Percentiles rank a stretch among this genome's conserved stretches.
These are phyloP conservation scores for Brachystomella parvula DNA, from an alignment of 1,140 invertebrate species.

Conservation along the genomic window DNA sequence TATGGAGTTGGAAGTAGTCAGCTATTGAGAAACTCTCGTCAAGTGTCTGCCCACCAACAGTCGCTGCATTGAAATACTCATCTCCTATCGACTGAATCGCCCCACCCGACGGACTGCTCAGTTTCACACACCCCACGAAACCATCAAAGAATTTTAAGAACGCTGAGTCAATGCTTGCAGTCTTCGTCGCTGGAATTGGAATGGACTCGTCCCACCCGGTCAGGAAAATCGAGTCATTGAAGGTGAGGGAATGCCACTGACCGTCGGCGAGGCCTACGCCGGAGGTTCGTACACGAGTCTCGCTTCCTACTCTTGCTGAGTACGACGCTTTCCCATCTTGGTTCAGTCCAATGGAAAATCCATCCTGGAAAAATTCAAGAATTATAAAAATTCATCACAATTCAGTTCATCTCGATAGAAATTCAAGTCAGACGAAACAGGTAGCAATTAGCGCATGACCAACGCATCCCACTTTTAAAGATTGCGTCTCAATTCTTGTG, in stretches of 20 bases:
- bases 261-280: conserved; percentile 30
- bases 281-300: not conserved
- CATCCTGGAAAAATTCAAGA: conserved; percentile 17
- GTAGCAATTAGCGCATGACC: not conserved
- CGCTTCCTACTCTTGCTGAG: conserved; percentile 4
- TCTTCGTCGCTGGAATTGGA: not conserved
- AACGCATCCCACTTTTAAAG: too few species aligned
- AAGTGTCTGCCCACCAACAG: not conserved
- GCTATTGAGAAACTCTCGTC: conserved; percentile 1
- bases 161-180: not conserved
- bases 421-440: not conserved
- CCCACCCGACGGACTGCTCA: not conserved
- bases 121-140: conserved; percentile 32
- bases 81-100: not conserved
- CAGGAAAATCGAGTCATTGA: conserved; percentile 17
- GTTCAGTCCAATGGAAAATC: conserved; percentile 21
- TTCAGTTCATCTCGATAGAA: not conserved
- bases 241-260: conserved; percentile 31
- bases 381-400: not conserved
- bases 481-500: too few species aligned
- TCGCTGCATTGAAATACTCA: not conserved
- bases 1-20: conserved; percentile 12
- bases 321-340: conserved; percentile 28
- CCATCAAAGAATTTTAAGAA: conserved; percentile 34
- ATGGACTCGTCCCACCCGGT: not conserved